Evolutionary conservation across 2,888 invertebrate genomes (phyloP).

Genomic region (Ornithoptera alexandrae): DNA sequence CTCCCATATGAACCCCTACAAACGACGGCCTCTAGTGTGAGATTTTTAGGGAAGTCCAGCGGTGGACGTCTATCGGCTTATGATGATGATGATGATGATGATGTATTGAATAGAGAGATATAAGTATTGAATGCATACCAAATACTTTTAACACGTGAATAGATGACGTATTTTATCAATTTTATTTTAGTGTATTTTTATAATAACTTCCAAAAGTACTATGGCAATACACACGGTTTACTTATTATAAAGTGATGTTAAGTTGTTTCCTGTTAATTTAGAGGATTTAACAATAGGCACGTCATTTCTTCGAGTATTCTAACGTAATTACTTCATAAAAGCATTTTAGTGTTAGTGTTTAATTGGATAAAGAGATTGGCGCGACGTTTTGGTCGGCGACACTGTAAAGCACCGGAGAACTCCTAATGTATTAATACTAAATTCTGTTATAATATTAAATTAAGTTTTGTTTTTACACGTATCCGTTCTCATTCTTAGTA

Average conservation of each 20-base stretch:
- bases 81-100: too few relatives aligned
- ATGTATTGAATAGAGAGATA: too few relatives aligned
- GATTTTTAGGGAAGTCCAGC: too few relatives aligned
- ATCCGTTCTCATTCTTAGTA: too few relatives aligned
- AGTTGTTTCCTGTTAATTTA: background rate
- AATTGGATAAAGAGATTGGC: conserved; percentile 19
- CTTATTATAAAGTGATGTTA: background rate
- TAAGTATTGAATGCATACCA: background rate
- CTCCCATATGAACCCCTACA: too few relatives aligned
- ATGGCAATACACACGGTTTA: background rate
- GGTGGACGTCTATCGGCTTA: too few relatives aligned
- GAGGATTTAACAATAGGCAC: background rate
- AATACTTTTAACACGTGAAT: background rate
- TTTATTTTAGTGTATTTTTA: background rate
- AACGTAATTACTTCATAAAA: background rate
- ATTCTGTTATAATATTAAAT: background rate
- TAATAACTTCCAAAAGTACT: background rate
- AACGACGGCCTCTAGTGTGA: too few relatives aligned
- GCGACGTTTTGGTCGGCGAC: conserved; percentile 6
- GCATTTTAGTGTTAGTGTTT: conserved; percentile 6
- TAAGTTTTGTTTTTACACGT: background rate
- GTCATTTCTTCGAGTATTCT: background rate
- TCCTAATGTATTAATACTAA: background rate
- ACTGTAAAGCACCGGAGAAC: conserved; percentile 6
- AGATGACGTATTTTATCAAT: background rate